phyloP scores from a whole-genome alignment of 2,888 invertebrate species.

The Camptogramma bilineatum region DNA sequence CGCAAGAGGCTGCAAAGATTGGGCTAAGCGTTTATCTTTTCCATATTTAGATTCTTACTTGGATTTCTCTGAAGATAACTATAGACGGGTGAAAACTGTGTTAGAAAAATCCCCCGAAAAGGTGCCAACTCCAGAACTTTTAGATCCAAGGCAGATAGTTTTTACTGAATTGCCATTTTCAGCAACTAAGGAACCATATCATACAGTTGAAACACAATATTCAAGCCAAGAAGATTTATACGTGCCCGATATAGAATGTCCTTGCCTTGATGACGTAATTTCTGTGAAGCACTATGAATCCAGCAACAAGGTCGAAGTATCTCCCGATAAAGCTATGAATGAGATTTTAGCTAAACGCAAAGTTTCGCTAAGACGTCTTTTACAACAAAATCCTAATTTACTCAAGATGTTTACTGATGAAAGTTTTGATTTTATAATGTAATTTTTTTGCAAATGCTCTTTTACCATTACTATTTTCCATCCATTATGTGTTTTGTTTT shows the following conservation, averaged over 20 bases:
- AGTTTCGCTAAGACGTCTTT: constrained; percentile 57
- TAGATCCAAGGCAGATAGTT: constrained; percentile 58
- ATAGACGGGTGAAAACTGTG: constrained; percentile 61
- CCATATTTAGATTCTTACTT: constrained; percentile 62
- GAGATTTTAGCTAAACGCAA: constrained; percentile 59
- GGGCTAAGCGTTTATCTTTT: constrained; percentile 55
- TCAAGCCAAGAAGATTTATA: constrained; percentile 68
- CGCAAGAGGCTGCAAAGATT: constrained; percentile 56
- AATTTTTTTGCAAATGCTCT: constrained; percentile 22
- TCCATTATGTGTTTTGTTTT: not conserved
- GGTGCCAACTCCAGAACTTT: constrained; percentile 46
- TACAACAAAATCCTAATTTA: constrained; percentile 65
- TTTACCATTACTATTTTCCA: not conserved
- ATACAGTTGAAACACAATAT: constrained; percentile 68
- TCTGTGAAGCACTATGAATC: constrained; percentile 28
- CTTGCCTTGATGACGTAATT: constrained; percentile 52
- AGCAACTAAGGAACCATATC: constrained; percentile 61
- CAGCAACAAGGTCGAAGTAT: constrained; percentile 33
- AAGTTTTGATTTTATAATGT: constrained; percentile 62
- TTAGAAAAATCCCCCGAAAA: constrained; percentile 47
- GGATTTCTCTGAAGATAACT: constrained; percentile 74
- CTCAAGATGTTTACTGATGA: constrained; percentile 74
- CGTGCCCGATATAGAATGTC: constrained; percentile 51
- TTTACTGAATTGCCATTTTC: constrained; percentile 62
- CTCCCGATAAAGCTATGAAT: constrained; percentile 46